These are phyloP conservation scores for Epinephelus lanceolatus DNA, from an alignment of 2,113 vertebrate species.

Conservation along the genomic window DNA sequence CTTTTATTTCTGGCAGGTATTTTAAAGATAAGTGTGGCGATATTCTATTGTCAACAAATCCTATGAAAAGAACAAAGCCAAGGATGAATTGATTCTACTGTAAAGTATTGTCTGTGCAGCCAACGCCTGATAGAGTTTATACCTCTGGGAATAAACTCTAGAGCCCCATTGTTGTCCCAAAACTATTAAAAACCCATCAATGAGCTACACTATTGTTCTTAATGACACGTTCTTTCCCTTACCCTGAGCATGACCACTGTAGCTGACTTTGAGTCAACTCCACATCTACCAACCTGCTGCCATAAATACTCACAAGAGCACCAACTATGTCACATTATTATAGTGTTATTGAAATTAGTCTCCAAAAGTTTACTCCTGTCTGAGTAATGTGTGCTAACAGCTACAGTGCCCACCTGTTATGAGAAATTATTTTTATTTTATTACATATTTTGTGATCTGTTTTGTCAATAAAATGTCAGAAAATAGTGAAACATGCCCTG, in stretches of 20 bases:
- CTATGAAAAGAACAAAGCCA: neutral
- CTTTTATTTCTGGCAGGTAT: neutral
- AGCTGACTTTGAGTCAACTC: neutral
- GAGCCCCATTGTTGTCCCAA: neutral
- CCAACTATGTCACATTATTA: neutral
- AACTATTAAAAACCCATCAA: neutral
- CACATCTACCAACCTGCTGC: neutral
- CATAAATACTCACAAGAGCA: neutral
- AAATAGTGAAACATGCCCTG: too few relatives aligned
- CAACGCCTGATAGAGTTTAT: neutral
- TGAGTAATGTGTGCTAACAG: neutral
- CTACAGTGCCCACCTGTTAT: too few relatives aligned
- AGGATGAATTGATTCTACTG: too few relatives aligned
- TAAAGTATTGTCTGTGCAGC: too few relatives aligned
- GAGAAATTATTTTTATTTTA: too few relatives aligned
- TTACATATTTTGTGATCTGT: too few relatives aligned
- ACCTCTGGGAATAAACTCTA: too few relatives aligned
- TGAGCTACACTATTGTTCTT: neutral
- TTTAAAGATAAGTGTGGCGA: neutral
- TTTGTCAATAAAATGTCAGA: too few relatives aligned
- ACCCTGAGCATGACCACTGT: neutral
- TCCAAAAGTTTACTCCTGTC: neutral
- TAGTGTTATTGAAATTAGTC: slow-evolving; percentile 2
- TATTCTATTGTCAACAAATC: neutral
- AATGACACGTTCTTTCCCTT: neutral